phyloP scores from a whole-genome alignment of 2,888 invertebrate genomes.

The Ornithoptera alexandrae region DNA sequence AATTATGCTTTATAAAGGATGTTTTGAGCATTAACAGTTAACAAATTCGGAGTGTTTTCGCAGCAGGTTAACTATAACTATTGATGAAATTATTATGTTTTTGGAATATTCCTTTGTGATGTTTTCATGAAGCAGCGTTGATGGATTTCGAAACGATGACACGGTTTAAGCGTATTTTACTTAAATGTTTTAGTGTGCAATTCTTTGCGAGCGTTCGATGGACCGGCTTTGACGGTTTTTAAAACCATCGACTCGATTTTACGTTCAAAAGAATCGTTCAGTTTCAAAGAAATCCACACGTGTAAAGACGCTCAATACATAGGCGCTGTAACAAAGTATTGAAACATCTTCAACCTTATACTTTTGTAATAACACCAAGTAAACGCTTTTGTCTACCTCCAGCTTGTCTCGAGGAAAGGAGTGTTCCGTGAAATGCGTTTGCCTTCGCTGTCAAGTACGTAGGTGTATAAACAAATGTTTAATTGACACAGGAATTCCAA shows the following conservation, averaged over 20 bases:
- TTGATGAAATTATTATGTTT: neutral
- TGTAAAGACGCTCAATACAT: slow-evolving; percentile 3
- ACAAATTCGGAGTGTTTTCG: no score
- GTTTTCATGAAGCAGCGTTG: slow-evolving; percentile 15
- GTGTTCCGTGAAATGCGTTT: slow-evolving; percentile 60
- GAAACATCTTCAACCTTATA: slow-evolving; percentile 7
- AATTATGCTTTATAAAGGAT: no score
- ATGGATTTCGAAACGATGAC: neutral
- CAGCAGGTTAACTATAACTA: neutral
- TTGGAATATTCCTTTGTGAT: slow-evolving; percentile 3
- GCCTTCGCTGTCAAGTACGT: slow-evolving; percentile 57
- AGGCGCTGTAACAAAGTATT: slow-evolving; percentile 16
- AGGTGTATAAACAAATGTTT: slow-evolving; percentile 66
- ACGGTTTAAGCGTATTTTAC: slow-evolving; percentile 13
- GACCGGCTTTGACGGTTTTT: slow-evolving; percentile 35
- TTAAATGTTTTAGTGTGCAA: slow-evolving; percentile 7
- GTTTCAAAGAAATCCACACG: slow-evolving; percentile 46
- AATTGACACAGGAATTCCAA: slow-evolving; percentile 72
- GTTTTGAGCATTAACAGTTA: no score
- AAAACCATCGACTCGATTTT: slow-evolving; percentile 36
- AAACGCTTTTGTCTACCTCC: slow-evolving; percentile 26
- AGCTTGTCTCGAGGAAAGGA: slow-evolving; percentile 47
- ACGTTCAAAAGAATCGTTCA: slow-evolving; percentile 47
- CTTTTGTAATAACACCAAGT: slow-evolving; percentile 1
- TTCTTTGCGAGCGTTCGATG: neutral